Evolutionary conservation across 1,140 invertebrate genomes (phyloP).

Genomic region (Gonatopus flavifemur): DNA sequence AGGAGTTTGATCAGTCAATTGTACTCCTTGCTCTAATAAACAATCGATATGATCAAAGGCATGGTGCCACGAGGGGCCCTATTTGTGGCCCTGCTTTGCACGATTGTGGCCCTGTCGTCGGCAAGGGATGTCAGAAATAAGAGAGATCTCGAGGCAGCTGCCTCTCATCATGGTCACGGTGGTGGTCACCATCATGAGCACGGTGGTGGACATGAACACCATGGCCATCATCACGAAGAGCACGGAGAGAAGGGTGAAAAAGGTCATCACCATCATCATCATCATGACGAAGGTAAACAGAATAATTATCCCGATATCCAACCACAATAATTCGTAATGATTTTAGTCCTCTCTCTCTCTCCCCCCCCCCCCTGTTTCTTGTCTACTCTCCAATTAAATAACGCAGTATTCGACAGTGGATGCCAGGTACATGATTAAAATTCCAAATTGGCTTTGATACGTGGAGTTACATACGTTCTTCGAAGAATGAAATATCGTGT

Average conservation of each 20-base stretch:
- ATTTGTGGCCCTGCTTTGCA: conserved; percentile 18
- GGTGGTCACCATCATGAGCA: conserved; percentile 60
- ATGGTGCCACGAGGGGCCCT: conserved; percentile 16
- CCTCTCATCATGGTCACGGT: conserved; percentile 58
- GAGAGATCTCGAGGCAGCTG: conserved; percentile 52
- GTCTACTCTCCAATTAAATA: too few species aligned
- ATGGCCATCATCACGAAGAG: conserved; percentile 64
- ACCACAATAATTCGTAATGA: too few species aligned
- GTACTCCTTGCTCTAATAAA: conserved; percentile 28
- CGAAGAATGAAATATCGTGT: too few species aligned
- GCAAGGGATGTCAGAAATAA: conserved; percentile 22
- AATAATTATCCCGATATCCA: too few species aligned
- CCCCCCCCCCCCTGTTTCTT: too few species aligned
- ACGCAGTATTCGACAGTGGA: too few species aligned
- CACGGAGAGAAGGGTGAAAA: conserved; percentile 70
- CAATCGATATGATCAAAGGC: conserved; percentile 26
- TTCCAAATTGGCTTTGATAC: too few species aligned
- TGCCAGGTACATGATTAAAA: too few species aligned
- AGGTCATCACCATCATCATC: conserved; percentile 67
- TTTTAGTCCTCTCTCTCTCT: too few species aligned
- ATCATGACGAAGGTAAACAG: conserved; percentile 67
- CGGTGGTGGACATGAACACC: conserved; percentile 67
- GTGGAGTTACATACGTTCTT: too few species aligned
- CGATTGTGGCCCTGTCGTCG: conserved; percentile 17
- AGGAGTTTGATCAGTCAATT: conserved; percentile 31